A percentile compares a stretch with the other conserved stretches of the same genome.
Conservation (phyloP, 2,113 vertebrate genomes). For the Trichechus manatus region DNA sequence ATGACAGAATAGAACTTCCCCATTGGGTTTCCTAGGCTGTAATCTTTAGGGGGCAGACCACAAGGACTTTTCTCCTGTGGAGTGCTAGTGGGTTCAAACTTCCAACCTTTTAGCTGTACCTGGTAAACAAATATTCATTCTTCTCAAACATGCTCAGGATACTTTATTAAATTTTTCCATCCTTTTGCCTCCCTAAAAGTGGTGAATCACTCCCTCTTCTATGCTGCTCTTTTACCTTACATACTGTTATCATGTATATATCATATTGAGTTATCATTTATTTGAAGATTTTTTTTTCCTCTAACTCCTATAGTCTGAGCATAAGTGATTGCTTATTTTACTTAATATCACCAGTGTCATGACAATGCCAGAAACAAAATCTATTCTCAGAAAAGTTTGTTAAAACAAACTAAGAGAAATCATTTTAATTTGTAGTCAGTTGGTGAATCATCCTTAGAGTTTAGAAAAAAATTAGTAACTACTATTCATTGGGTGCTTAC, state of each 20-base stretch:
- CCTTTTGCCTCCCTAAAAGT: rapidly evolving
- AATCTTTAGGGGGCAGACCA: too few relatives aligned
- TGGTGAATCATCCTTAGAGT: background rate
- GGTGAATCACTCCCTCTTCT: background rate
- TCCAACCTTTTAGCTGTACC: too few relatives aligned
- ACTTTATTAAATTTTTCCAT: background rate
- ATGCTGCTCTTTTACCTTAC: background rate
- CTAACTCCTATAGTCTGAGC: background rate
- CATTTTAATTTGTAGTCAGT: background rate
- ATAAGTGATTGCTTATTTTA: background rate
- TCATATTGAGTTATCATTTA: background rate
- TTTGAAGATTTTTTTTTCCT: background rate
- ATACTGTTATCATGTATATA: background rate
- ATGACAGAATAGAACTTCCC: too few relatives aligned
- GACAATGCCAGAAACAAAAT: background rate
- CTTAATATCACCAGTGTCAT: background rate
- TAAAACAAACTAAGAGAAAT: background rate
- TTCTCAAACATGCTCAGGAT: background rate
- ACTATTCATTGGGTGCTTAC: background rate
- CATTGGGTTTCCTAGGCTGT: too few relatives aligned
- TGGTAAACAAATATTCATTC: background rate
- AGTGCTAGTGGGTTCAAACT: too few relatives aligned
- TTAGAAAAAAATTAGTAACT: background rate
- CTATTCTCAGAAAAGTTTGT: background rate
- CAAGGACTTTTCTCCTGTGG: too few relatives aligned